These are phyloP conservation scores for Luffia ferchaultella DNA, from an alignment of 2,888 invertebrate species.

Conservation along the genomic window DNA sequence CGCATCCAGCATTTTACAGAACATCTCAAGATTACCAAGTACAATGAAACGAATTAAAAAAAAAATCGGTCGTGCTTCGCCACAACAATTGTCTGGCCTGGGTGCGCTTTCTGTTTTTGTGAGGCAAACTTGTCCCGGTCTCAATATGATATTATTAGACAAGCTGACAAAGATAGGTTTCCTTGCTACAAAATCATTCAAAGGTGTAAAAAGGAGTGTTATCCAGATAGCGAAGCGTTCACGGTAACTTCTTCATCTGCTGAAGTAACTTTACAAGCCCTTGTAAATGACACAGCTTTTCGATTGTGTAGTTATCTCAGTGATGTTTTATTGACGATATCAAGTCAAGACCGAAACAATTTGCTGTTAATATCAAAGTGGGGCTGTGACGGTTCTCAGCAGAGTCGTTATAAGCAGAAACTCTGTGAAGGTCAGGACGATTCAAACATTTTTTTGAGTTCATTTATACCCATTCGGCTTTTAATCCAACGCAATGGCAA, in stretches of 20 bases:
- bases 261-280: slow-evolving; percentile 5
- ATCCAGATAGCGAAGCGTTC: slow-evolving; percentile 3
- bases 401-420: slow-evolving; percentile 5
- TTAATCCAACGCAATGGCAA: not conserved
- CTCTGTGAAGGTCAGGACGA: slow-evolving; percentile 3
- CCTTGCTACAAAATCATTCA: slow-evolving; percentile 11
- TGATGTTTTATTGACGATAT: not conserved
- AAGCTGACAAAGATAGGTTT: slow-evolving; percentile 6
- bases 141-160: slow-evolving; percentile 12
- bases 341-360: not conserved
- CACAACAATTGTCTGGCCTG: slow-evolving; percentile 3
- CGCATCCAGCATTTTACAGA: slow-evolving; percentile 4
- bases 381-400: slow-evolving; percentile 12
- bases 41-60: slow-evolving; percentile 9
- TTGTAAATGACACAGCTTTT: slow-evolving; percentile 5
- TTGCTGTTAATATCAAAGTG: slow-evolving; percentile 8
- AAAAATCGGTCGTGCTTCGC: not conserved
- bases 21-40: slow-evolving; percentile 9
- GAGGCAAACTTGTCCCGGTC: slow-evolving; percentile 13
- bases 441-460: slow-evolving; percentile 8
- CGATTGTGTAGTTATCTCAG: not conserved
- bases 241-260: slow-evolving; percentile 5
- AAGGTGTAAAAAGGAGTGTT: slow-evolving; percentile 8
- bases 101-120: slow-evolving; percentile 14
- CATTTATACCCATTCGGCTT: slow-evolving; percentile 6